These are phyloP conservation scores for Scaptodrosophila latifasciaeformis DNA, from an alignment of 2,888 invertebrate species.

Conservation along the genomic window DNA sequence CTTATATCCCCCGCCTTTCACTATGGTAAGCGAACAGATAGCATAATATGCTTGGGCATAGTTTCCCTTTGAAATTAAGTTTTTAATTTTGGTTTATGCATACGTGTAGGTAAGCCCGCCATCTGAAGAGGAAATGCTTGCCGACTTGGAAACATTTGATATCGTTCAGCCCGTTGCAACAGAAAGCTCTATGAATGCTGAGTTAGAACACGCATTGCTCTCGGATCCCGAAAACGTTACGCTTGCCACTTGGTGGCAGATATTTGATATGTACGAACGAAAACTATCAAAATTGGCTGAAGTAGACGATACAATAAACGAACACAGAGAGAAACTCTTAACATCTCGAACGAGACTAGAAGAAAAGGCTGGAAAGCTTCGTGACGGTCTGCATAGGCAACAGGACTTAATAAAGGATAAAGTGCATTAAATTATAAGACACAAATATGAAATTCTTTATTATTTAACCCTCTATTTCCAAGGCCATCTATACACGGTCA, in stretches of 20 bases:
- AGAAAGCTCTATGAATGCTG: constrained; percentile 14
- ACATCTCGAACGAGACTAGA: constrained; percentile 61
- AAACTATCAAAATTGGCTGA: constrained; percentile 63
- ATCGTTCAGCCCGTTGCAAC: constrained; percentile 31
- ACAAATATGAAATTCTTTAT: neutral
- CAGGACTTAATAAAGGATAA: constrained; percentile 38
- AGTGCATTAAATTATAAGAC: no score
- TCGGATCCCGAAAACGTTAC: constrained; percentile 44
- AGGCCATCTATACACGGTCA: no score
- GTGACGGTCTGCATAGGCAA: constrained; percentile 59
- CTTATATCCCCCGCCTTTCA: no score
- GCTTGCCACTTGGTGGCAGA: constrained; percentile 69
- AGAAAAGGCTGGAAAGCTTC: constrained; percentile 54
- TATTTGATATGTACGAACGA: constrained; percentile 70
- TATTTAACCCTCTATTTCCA: no score
- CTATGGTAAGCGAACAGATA: no score
- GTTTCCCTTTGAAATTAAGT: no score
- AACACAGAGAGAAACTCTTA: constrained; percentile 58
- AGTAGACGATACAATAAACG: constrained; percentile 57
- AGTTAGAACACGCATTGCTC: constrained; percentile 32
- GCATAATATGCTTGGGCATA: no score
- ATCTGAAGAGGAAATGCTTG: constrained; percentile 63
- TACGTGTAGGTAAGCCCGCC: no score
- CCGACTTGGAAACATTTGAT: constrained; percentile 71
- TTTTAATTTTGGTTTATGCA: no score